phyloP scores from a whole-genome alignment of 2,888 invertebrate genomes.

The Rotaria macrura region DNA sequence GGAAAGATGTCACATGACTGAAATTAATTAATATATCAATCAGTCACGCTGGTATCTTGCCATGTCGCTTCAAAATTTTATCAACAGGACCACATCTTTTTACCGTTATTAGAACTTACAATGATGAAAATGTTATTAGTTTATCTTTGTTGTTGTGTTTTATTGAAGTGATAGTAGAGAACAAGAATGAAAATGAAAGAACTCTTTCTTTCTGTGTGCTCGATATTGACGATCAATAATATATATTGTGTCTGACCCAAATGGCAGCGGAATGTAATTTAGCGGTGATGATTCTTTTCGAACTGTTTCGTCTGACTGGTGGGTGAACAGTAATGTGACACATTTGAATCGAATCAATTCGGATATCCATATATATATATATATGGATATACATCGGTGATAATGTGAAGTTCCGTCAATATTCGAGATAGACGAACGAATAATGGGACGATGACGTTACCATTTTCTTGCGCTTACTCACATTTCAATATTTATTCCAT shows the following conservation, averaged over 20 bases:
- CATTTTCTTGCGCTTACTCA: not conserved
- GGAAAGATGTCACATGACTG: not conserved
- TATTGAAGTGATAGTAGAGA: not conserved
- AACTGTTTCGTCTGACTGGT: not conserved
- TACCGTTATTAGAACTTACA: not conserved
- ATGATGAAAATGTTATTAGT: not conserved
- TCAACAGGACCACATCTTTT: not conserved
- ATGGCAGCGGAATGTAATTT: not conserved
- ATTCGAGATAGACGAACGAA: not conserved
- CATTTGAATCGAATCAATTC: not conserved
- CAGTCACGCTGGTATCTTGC: slow-evolving; percentile 12
- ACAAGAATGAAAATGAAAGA: not conserved
- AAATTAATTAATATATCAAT: not conserved
- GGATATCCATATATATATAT: not conserved
- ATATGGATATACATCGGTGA: not conserved
- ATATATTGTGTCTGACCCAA: not conserved
- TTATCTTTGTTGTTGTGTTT: not conserved
- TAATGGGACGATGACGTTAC: not conserved
- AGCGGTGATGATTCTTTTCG: not conserved
- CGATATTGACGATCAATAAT: not conserved
- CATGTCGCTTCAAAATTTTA: not conserved
- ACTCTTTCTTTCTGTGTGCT: not conserved
- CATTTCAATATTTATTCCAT: not conserved
- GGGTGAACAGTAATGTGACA: not conserved
- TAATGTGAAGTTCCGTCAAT: not conserved